Evolutionary conservation across 2,797 vertebrate species (phyloP), one percentile per base, ranked within the genome.

Genomic region (Channallabes apus): DNA sequence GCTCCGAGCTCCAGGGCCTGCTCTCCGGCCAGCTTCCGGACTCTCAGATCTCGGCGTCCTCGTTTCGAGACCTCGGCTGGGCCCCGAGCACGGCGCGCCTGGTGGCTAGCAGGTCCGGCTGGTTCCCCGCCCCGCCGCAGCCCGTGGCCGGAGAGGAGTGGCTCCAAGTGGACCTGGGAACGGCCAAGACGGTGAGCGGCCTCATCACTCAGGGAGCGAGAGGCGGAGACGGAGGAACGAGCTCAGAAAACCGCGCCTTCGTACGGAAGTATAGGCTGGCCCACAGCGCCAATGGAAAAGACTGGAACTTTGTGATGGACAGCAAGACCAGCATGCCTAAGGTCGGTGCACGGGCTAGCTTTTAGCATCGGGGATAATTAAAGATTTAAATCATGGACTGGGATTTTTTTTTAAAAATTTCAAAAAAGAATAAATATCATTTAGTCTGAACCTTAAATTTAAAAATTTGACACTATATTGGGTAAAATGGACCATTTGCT

Each of bases 221-320:
- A 0, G 97, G 97, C 41, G 97, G 96, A 7, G 97, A 98, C 68
- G 96, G 96, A 0, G 92, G 94, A 73, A 95, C 93, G 0, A 94
- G 94, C 0, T 92, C 96, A 0, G 98, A 99, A 61, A 97, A 98
- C 88, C 95, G 97, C 29, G 97, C 98, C 0, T 99, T 98, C 0
- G 97, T 99, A 69, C 94, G 97, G 91, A 99, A 98, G 89, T 99
- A 98, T 92, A 97, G 97, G 88, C 94, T 99, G 84, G 95, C 97
- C 0, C 94, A 98, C 93, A 98, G 98, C 91, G 88, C 97, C 86
- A 96, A 96, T 0, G 96, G 94, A 69, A 97, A 96, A 27, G 96
- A 98, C 46, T 99, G 97, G 97, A 96, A 95, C 69, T 97, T 96
- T 86, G 94, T 99, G 91, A 96, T 95, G 88, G 98, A 99, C 91